Base-by-base conservation (phyloP, 2,888 invertebrate genomes). In the Hypomecis punctinalis region DNA sequence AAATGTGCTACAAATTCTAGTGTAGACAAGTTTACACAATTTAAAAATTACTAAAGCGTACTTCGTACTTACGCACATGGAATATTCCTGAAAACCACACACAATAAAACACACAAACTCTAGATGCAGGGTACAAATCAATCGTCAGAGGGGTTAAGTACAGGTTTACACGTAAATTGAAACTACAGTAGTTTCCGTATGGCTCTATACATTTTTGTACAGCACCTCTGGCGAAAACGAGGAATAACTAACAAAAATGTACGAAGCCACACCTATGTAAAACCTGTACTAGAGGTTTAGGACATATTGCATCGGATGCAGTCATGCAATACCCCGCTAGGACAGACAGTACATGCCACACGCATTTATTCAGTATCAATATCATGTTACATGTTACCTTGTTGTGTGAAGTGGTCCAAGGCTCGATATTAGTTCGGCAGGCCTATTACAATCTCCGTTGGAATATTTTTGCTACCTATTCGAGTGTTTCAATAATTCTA, bases 321-420 rank as follows among this genome's bases (percentile, higher is more conserved):
- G n/a, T 51, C 72, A 63, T 66, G 60, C 55, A 45, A 54, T 48
- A 33, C 13, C 52, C 23, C 8, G 45, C 37, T 33, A 42, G n/a
- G 45, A 45, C 62, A 45, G 39, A 39, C 62, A 45, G 47, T 58
- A 35, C 64, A 64, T 64, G 64, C 64, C 33, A 51, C 59, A 59
- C 54, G 23, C 23, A 45, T 43, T 37, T 11, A 36, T 49, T 36
- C 5, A 8, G 7, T 23, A 52, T 10, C 5, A 33, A 46, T 39
- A 59, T 59, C 49, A 40, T 33, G 42, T 63, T 59, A 63, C 63
- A 23, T 49, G 39, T 63, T 39, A 53, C 63, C 58, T 63, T 63
- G 63, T 39, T n/a, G 6, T n/a, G 6, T 51, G 47, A 51, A 13
- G 49, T 23, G 33, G 51, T 35, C 40, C 61, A 51, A 62, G 61